Evolutionary conservation across 2,888 invertebrate species (phyloP).

Genomic region (Drosophila testacea): DNA sequence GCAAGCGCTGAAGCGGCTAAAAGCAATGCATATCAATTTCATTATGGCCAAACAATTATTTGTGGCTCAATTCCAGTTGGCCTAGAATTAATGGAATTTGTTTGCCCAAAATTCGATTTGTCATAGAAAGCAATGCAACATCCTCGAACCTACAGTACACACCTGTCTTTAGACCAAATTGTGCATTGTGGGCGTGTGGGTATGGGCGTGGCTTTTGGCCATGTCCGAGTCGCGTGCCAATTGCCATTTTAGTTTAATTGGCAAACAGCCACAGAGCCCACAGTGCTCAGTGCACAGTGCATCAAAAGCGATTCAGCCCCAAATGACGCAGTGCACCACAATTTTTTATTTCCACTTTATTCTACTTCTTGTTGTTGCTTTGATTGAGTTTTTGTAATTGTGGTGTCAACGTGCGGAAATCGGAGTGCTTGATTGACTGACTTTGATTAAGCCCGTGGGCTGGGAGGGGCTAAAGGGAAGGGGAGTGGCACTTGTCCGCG

Average conservation of each 20-base stretch:
- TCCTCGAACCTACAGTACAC: background rate
- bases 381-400: conserved; percentile 50
- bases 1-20: conserved; percentile 21
- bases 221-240: conserved; percentile 62
- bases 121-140: conserved; percentile 33
- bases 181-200: conserved; percentile 4
- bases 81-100: conserved; percentile 61
- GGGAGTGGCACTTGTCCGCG: background rate
- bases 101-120: conserved; percentile 65
- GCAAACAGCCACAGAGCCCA: conserved; percentile 27
- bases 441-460: conserved; percentile 27
- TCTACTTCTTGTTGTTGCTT: conserved; percentile 21
- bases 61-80: conserved; percentile 33
- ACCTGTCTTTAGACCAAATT: background rate
- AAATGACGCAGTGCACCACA: conserved; percentile 69
- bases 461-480: background rate
- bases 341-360: background rate
- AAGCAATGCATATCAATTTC: conserved; percentile 37
- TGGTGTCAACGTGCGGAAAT: conserved; percentile 54
- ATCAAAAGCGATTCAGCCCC: conserved; percentile 29
- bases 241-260: conserved; percentile 73
- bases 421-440: conserved; percentile 33
- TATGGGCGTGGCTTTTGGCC: conserved; percentile 22
- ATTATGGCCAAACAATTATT: conserved; percentile 40
- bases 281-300: background rate